Evolutionary conservation across 2,797 vertebrate species (phyloP), one percentile per base, ranked within the genome.

Genomic region (Siniperca undulata): DNA sequence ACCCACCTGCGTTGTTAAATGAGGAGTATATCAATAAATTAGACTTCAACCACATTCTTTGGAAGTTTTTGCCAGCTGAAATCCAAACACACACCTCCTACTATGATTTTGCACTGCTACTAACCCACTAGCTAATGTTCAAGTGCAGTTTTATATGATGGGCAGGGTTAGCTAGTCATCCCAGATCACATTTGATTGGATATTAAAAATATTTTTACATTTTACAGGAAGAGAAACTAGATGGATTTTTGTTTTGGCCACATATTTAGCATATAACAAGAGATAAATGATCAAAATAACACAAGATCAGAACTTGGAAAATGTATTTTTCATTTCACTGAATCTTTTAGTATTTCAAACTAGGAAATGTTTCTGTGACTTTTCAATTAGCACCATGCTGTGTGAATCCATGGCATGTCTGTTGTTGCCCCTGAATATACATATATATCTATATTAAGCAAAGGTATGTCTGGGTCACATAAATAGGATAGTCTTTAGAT

Each of bases 371-470:
- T 44, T 34, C 62, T 19, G 10, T 74, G n/a, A 58, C 27, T 46
- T 74, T 38, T 38, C 64, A 46, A 5, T 78, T 5, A 34, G 6
- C 13, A n/a, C 16, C 56, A 17, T 27, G 27, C 19, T 3, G 2
- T 53, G 36, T 34, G 30, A 74, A 10, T 58, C 24, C n/a, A 13
- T 10, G 6, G 24, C 22, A 52, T 22, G 8, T 64, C 22, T 48
- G 70, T 30, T 73, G 42, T 67, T 61, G 19, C 64, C 61, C 73
- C 55, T 60, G n/a, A 53, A 19, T 56, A 27, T 22, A 69, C 61
- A 65, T 80, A 30, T 73, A 38, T 66, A 58, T 73, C 13, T 66
- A 60, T 50, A 46, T 77, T 74, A 74, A 64, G 65, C 24, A 73
- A 73, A 44, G 61, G 55, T 73, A 17, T 61, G 56, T 70, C 62